Evolutionary conservation across 1,140 invertebrate species (phyloP).

Genomic region (Drosophila saltans): DNA sequence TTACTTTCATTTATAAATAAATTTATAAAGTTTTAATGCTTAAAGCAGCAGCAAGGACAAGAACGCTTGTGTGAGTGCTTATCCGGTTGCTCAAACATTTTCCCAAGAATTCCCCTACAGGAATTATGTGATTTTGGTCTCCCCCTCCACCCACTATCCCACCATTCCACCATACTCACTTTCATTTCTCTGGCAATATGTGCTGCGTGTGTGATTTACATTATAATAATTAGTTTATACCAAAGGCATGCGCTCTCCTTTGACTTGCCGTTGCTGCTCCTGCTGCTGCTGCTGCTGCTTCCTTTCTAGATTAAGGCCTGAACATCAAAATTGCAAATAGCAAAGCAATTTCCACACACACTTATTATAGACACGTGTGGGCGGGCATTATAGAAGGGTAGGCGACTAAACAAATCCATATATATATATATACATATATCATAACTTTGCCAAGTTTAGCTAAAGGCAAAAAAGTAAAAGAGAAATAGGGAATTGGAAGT

Average conservation of each 20-base stretch:
- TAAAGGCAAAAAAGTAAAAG: too few species aligned
- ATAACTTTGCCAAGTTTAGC: too few species aligned
- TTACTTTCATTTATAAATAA: background rate
- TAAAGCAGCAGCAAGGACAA: background rate
- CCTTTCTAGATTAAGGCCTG: conserved; percentile 21
- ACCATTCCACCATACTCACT: background rate
- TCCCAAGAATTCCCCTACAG: conserved; percentile 13
- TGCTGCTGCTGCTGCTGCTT: background rate
- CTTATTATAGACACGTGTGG: conserved; percentile 62
- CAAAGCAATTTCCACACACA: conserved; percentile 63
- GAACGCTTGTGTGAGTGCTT: conserved; percentile 10
- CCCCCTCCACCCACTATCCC: background rate
- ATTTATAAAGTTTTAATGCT: background rate
- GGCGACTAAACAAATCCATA: too few species aligned
- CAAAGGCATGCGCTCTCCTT: conserved; percentile 40
- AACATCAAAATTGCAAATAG: conserved; percentile 67
- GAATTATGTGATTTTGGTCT: conserved; percentile 7
- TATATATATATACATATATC: too few species aligned
- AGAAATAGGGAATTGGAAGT: too few species aligned
- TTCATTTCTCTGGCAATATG: background rate
- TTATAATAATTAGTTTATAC: conserved; percentile 70
- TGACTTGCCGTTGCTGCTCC: conserved; percentile 3
- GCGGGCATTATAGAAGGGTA: background rate
- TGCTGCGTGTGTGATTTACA: conserved; percentile 57
- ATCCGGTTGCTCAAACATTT: background rate